Evolutionary conservation across 2,113 vertebrate genomes (phyloP).

Genomic region (Hemibates koningsi): DNA sequence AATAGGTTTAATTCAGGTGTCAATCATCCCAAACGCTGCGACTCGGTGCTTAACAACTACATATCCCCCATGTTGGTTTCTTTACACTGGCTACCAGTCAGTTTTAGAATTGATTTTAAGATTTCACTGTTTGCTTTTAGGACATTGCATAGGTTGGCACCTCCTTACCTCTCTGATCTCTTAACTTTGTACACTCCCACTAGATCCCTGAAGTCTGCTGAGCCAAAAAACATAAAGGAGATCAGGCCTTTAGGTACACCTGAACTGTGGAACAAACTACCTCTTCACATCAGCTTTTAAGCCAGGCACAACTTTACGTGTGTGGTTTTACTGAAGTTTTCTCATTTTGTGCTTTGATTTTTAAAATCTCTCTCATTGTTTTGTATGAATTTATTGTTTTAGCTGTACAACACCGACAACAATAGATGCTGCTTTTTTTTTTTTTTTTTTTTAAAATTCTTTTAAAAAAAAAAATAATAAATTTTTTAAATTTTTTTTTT

Average conservation of each 20-base stretch:
- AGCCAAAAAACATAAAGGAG: neutral
- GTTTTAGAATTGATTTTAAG: neutral
- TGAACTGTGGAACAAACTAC: neutral
- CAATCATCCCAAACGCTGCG: neutral
- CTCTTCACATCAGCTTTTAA: neutral
- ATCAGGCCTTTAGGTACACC: neutral
- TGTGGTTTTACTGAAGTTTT: neutral
- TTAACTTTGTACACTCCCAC: neutral
- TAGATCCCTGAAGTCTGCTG: neutral
- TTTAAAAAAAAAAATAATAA: neutral
- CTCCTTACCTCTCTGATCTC: neutral
- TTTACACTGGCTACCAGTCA: neutral
- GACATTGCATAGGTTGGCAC: neutral
- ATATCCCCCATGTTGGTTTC: neutral
- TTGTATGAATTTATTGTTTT: neutral
- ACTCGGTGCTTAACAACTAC: neutral
- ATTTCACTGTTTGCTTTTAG: neutral
- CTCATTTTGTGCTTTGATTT: neutral
- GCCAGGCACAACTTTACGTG: neutral
- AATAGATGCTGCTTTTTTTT: neutral
- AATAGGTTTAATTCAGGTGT: neutral
- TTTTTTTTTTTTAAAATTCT: no score
- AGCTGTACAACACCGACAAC: fast-evolving
- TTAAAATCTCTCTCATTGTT: neutral
- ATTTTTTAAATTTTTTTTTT: no score